Evolutionary conservation across 2,113 vertebrate genomes (phyloP).

Genomic region (Lophotis ruficrista): DNA sequence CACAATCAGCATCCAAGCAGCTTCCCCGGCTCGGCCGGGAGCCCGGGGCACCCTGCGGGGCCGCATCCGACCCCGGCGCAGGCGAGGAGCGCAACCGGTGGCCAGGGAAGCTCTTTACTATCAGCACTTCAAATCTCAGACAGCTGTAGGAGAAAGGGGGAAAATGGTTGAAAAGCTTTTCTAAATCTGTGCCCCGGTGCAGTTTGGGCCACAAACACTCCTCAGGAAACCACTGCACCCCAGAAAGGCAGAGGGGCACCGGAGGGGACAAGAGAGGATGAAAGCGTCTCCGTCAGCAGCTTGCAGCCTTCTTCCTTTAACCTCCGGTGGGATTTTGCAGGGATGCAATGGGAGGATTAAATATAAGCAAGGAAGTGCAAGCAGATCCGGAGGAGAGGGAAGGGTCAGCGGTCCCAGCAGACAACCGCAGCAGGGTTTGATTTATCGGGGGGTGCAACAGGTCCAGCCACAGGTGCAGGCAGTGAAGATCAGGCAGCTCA

Average conservation of each 20-base stretch:
- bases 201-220: neutral
- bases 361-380: constrained; percentile 14
- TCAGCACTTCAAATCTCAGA: neutral
- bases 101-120: neutral
- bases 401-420: neutral
- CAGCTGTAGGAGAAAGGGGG: neutral
- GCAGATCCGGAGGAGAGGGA: neutral
- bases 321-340: neutral
- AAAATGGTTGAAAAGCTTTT: neutral
- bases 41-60: neutral
- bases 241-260: neutral
- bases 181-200: neutral
- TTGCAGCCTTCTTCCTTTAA: neutral
- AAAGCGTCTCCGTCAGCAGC: neutral
- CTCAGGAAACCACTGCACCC: neutral
- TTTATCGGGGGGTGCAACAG: neutral
- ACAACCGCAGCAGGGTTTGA: neutral
- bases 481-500: neutral
- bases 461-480: neutral
- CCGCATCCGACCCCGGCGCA: fast-evolving
- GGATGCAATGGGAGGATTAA: neutral
- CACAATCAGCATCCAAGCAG: constrained; percentile 56
- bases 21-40: neutral
- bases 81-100: neutral
- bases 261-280: neutral